These are phyloP conservation scores for Petroica traversi DNA, from an alignment of 2,113 vertebrate genomes.

Conservation along the genomic window DNA sequence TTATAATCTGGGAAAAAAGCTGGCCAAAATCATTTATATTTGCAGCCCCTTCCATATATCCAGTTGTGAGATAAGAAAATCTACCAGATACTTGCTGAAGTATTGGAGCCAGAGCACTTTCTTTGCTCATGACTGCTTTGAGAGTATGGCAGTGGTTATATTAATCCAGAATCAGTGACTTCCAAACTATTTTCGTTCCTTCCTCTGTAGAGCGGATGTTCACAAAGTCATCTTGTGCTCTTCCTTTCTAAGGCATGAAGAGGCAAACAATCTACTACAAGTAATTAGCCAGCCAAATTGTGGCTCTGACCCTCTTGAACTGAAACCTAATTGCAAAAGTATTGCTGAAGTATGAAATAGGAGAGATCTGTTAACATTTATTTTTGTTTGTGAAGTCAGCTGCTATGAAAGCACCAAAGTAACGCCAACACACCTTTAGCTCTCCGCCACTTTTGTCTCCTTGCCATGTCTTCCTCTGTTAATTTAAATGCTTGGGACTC, in stretches of 20 bases:
- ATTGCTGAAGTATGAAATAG: neutral
- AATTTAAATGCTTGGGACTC: neutral
- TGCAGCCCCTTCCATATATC: neutral
- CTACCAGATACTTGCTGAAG: neutral
- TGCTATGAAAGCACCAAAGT: neutral
- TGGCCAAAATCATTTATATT: neutral
- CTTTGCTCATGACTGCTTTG: neutral
- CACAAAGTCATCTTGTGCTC: neutral
- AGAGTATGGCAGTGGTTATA: neutral
- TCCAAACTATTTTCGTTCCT: neutral
- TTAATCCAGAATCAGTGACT: neutral
- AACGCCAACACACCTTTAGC: neutral
- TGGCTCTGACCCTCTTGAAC: neutral
- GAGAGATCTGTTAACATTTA: neutral
- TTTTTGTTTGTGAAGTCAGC: neutral
- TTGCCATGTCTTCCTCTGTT: neutral
- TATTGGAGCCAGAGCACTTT: neutral
- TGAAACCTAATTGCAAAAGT: neutral
- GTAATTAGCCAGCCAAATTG: neutral
- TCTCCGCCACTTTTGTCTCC: neutral
- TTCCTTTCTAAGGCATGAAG: neutral
- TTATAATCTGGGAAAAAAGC: neutral
- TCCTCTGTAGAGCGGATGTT: neutral
- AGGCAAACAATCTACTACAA: neutral
- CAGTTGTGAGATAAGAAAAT: neutral